Base-by-base conservation (phyloP, 2,113 vertebrate genomes). In the Syrrhaptes paradoxus region DNA sequence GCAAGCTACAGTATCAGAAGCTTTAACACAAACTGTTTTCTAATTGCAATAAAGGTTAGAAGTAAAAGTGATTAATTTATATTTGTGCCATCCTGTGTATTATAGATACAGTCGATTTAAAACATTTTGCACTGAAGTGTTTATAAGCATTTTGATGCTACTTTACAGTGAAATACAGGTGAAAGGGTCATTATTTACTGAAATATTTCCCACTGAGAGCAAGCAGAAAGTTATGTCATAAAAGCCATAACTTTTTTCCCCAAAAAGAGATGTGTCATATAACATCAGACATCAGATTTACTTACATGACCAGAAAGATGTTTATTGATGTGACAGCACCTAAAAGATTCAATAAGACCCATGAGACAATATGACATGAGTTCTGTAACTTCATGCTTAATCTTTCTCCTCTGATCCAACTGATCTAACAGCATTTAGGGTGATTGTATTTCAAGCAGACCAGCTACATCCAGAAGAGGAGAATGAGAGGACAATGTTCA, bases 401-500 rank as follows among this genome's bases (percentile, higher is more conserved):
- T 36, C 71, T 94, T 54, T 80, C 20, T 43, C 16, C 26, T 34
- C 7, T 71, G 68, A 73, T 26, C 14, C 45, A 55, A 13, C 28
- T 59, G 13, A 59, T 59, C 8, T 29, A 58, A 31, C 13, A 48
- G 34, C 49, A 36, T 63, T 72, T 67, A 54, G 20, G 25, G 57
- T 25, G 8, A 18, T 0, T 43, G 13, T 77, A 52, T 72, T 85
- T 84, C 43, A 67, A 1, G 62, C 26, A 75, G 43, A 59, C 2
- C 16, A 46, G 61, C 11, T 66, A 8, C 0, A 0, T 16, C 13
- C 0, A 26, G 22, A 79, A 61, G 22, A 63, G 61, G 43, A 46
- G 66, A 82, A 25, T 19, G 49, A 15, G 52, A 91, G 18, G 26
- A 72, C 10, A 29, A 7, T 13, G 29, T 32, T 73, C 29, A 32